Evolutionary conservation across 1,140 invertebrate species (phyloP).

Genomic region (Hyles euphorbiae): DNA sequence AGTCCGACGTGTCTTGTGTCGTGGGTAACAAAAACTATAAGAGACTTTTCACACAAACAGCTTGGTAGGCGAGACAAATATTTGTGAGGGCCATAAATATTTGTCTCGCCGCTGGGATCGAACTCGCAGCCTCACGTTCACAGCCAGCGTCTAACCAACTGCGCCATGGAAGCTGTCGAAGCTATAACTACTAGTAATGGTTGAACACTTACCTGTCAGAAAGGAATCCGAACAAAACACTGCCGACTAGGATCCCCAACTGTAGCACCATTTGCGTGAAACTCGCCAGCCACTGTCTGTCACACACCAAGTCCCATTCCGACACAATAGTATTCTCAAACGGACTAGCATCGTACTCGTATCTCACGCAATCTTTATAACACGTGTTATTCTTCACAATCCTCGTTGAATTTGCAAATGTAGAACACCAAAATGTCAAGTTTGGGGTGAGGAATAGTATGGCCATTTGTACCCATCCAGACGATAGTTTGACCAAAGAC

Average conservation of each 20-base stretch:
- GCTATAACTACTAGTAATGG: no score
- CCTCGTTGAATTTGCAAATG: constrained; percentile 32
- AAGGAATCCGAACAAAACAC: constrained; percentile 71
- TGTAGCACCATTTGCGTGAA: constrained; percentile 72
- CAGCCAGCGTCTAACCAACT: no score
- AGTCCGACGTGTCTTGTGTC: no score
- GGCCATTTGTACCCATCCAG: constrained; percentile 76
- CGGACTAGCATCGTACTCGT: constrained; percentile 61
- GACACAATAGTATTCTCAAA: constrained; percentile 72
- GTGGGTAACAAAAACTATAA: no score
- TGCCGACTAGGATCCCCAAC: constrained; percentile 73
- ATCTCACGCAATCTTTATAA: constrained; percentile 42
- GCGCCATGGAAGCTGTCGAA: no score
- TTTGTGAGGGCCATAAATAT: no score
- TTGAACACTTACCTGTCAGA: constrained; percentile 62
- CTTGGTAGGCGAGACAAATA: no score
- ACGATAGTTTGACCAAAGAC: constrained; percentile 74
- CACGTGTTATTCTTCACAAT: constrained; percentile 41
- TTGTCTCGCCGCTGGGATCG: no score
- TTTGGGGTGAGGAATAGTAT: constrained; percentile 68
- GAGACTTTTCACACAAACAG: no score
- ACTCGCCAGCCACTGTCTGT: constrained; percentile 64
- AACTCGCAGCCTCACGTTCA: no score
- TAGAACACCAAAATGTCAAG: constrained; percentile 34
- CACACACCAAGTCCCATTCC: constrained; percentile 75